These are phyloP conservation scores for Scaptomyza montana DNA, from an alignment of 1,140 invertebrate genomes.

Conservation along the genomic window DNA sequence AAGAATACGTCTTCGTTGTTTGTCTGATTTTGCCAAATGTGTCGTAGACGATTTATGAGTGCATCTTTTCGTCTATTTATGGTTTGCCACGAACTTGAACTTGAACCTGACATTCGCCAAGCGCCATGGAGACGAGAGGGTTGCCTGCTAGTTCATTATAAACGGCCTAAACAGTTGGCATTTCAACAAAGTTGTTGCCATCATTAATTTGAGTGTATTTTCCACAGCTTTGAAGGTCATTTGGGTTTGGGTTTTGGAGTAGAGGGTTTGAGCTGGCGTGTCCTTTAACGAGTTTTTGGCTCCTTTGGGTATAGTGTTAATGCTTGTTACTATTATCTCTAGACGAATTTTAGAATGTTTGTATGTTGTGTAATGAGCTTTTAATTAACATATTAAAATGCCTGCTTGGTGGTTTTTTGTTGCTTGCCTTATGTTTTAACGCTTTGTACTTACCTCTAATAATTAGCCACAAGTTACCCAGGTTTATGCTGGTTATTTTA, in stretches of 20 bases:
- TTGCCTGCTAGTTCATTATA: neutral
- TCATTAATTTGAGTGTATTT: too few relatives aligned
- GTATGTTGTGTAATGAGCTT: conserved; percentile 44
- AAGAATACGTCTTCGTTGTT: neutral
- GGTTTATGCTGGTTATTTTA: conserved; percentile 62
- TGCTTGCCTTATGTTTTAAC: too few relatives aligned
- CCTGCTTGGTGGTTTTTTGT: conserved; percentile 3
- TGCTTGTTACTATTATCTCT: neutral
- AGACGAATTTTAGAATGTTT: conserved; percentile 5
- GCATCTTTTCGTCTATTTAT: conserved; percentile 38
- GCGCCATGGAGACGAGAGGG: neutral
- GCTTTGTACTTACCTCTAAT: conserved; percentile 72
- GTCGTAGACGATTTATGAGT: conserved; percentile 34
- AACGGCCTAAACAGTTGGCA: neutral
- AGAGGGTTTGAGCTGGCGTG: conserved; percentile 1
- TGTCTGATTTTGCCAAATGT: conserved; percentile 19
- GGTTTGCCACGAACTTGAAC: conserved; percentile 51
- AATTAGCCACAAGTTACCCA: conserved; percentile 82
- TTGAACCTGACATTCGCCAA: conserved; percentile 55
- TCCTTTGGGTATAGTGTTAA: conserved; percentile 4
- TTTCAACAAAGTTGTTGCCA: neutral
- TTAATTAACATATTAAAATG: conserved; percentile 67
- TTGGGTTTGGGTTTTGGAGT: neutral
- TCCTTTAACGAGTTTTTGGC: neutral
- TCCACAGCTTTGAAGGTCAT: conserved; percentile 8